Conservation (phyloP, 2,113 vertebrate species). For the Oxyruncus cristatus region DNA sequence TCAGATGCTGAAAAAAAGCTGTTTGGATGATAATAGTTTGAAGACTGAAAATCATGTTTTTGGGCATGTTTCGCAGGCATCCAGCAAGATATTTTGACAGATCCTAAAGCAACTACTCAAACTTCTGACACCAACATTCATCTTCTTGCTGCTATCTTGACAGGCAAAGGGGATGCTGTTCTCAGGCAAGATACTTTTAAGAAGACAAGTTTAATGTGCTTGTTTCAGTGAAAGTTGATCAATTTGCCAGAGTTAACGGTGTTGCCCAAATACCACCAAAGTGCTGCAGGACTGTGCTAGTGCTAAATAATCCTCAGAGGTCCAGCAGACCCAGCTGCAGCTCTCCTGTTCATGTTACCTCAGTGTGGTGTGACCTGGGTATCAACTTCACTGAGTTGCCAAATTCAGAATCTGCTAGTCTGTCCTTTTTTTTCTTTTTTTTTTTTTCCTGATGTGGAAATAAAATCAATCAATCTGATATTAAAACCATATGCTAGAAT, state of each 20-base stretch:
- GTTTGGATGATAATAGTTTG: neutral
- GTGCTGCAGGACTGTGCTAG: fast-evolving
- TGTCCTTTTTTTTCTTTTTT: neutral
- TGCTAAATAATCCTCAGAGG: neutral
- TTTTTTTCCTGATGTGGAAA: neutral
- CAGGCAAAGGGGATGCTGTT: slow-evolving; percentile 11
- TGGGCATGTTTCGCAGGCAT: slow-evolving; percentile 6
- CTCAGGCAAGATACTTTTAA: neutral
- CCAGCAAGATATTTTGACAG: slow-evolving; percentile 40
- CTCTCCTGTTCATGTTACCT: neutral
- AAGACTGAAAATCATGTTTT: slow-evolving; percentile 28
- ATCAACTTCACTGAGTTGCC: neutral
- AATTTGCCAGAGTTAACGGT: neutral
- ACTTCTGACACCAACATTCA: slow-evolving; percentile 30
- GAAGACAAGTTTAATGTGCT: neutral
- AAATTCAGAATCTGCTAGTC: neutral
- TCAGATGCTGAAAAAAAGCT: neutral
- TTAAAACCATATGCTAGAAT: neutral
- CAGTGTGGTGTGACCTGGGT: neutral
- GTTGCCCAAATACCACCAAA: neutral
- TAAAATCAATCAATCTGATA: neutral
- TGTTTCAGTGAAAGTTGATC: neutral
- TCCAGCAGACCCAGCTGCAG: neutral
- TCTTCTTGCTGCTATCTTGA: slow-evolving; percentile 13
- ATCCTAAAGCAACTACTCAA: slow-evolving; percentile 15